Evolutionary conservation across 1,140 invertebrate species (phyloP), one percentile per base, ranked within the genome.

Genomic region (Geopemphigus sp.): DNA sequence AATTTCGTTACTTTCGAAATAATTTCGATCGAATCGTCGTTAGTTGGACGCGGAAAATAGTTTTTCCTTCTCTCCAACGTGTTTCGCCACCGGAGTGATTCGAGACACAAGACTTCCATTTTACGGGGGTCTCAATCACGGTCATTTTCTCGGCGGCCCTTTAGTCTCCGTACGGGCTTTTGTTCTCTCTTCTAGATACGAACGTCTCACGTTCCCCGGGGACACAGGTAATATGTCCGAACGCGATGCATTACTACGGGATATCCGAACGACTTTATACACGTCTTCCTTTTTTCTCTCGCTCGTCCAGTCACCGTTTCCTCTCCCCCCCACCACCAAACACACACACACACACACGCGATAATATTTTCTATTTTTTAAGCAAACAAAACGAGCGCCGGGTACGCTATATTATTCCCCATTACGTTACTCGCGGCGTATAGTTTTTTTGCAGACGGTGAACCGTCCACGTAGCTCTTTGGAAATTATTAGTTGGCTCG

Each of bases 101-200:
- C 14, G 63, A 64, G 17, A 26, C 19, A 32, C 61, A 64, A 66
- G 63, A 66, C 5, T 66, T 66, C 19, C 19, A 45, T 66, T 66
- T 39, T 66, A 66, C 63, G n/a, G 19, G 32, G 63, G 32, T 66
- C 45, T 66, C 63, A 66, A 45, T 66, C 63, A 45, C 32, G n/a
- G n/a, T 45, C 32, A 66, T 66, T 45, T 32, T 45, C 32, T 66
- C 32, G 5, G 19, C 14, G 32, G 11, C 63, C 63, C 45, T 66
- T 66, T 66, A 66, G 63, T 19, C 32, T 39, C n/a, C 3, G 10
- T n/a, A n/a, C 32, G 17, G 39, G 29, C 32, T 66, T 66, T 22
- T 39, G 12, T 32, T 45, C 11, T 66, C 32, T 22, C 26, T 22
- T 45, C 19, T n/a, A 10, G 32, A 66, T 66, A 45, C n/a, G 39